Conservation (phyloP, 2,888 invertebrate species). For the Drosophila mimica region DNA sequence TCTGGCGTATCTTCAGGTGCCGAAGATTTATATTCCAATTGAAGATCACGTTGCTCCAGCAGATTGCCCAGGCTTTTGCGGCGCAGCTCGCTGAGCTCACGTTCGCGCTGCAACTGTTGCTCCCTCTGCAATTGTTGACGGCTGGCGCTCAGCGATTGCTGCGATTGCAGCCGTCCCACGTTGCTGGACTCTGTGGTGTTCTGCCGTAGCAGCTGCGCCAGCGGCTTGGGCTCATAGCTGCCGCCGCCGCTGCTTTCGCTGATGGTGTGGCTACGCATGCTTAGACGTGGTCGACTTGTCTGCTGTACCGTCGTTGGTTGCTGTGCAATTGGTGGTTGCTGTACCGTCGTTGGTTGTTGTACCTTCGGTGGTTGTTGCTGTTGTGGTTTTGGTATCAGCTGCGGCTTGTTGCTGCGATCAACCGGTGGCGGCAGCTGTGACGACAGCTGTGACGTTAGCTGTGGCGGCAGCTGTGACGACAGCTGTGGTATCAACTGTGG, state of each 20-base stretch:
- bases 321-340: constrained; percentile 30
- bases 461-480: constrained; percentile 39
- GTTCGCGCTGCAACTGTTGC: constrained; percentile 45
- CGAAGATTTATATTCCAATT: constrained; percentile 80
- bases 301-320: constrained; percentile 14
- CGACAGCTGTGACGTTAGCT: constrained; percentile 26
- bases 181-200: constrained; percentile 10
- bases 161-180: constrained; percentile 66
- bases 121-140: constrained; percentile 43
- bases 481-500: constrained; percentile 40
- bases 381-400: constrained; percentile 2
- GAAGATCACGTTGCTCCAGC: constrained; percentile 56
- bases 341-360: constrained; percentile 46
- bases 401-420: constrained; percentile 7
- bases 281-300: constrained; percentile 45
- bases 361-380: constrained; percentile 20
- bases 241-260: constrained; percentile 35
- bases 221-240: constrained; percentile 30
- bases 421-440: background rate
- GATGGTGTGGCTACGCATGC: constrained; percentile 45
- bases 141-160: constrained; percentile 54
- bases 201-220: constrained; percentile 34
- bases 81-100: constrained; percentile 65
- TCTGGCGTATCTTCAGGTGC: constrained; percentile 84
- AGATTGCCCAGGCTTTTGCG: constrained; percentile 82